These are phyloP conservation scores for Harlomillsia oculata DNA, from an alignment of 1,140 invertebrate species.

Conservation along the genomic window DNA sequence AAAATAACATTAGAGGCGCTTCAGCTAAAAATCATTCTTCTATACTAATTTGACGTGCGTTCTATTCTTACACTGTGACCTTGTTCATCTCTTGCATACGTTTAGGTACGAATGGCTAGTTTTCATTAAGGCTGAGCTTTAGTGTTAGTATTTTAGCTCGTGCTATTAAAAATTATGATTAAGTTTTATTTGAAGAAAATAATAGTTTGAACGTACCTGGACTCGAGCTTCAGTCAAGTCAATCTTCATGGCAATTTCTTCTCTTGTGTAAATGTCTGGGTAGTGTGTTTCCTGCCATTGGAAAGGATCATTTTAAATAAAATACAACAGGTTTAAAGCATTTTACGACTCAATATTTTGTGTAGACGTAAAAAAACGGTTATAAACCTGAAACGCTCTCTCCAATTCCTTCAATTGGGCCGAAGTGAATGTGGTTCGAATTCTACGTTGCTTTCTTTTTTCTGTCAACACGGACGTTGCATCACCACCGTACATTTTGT, in stretches of 20 bases:
- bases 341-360: too few relatives aligned
- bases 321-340: neutral
- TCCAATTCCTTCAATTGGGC: constrained; percentile 93
- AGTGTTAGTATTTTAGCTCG: too few relatives aligned
- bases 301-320: neutral
- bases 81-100: too few relatives aligned
- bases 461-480: constrained; percentile 67
- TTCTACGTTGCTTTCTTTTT: constrained; percentile 83
- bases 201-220: constrained; percentile 63
- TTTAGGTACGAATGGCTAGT: too few relatives aligned
- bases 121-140: too few relatives aligned
- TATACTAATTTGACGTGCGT: too few relatives aligned
- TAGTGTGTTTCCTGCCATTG: constrained; percentile 82
- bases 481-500: constrained; percentile 70
- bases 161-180: too few relatives aligned
- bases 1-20: too few relatives aligned
- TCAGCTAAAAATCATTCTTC: too few relatives aligned
- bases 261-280: constrained; percentile 97
- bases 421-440: constrained; percentile 92
- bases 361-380: neutral
- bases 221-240: constrained; percentile 96
- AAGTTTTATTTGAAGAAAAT: too few relatives aligned
- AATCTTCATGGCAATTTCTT: constrained; percentile 96
- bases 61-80: too few relatives aligned
- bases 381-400: constrained; percentile 61